phyloP scores from a whole-genome alignment of 2,797 vertebrate species.

The Alectoris magna region DNA sequence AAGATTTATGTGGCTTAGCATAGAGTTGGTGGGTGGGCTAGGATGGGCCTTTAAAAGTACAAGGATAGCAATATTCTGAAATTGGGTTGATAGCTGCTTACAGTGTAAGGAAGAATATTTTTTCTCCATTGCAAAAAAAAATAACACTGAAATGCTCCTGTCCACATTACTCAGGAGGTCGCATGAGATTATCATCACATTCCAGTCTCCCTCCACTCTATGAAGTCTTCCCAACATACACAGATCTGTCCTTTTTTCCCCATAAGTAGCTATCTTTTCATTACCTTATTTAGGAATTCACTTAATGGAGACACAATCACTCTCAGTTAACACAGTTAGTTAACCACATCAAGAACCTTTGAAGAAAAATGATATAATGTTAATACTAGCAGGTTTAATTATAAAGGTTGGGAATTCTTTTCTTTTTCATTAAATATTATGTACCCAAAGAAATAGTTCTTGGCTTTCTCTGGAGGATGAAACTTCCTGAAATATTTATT shows the following conservation, averaged over 20 bases:
- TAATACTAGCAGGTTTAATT: background rate
- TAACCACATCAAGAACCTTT: background rate
- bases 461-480: background rate
- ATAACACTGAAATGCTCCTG: constrained; percentile 39
- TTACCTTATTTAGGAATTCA: background rate
- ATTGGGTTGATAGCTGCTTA: background rate
- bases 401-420: background rate
- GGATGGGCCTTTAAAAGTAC: background rate
- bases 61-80: constrained; percentile 28
- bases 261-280: background rate
- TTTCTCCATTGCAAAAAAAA: background rate
- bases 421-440: background rate
- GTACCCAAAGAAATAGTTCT: background rate
- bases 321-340: background rate
- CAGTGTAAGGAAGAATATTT: background rate
- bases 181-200: constrained; percentile 33
- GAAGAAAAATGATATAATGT: background rate
- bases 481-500: constrained; percentile 9
- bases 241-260: background rate
- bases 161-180: constrained; percentile 46
- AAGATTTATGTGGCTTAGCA: background rate
- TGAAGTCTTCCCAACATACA: background rate
- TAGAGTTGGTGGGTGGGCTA: background rate
- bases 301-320: background rate
- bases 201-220: background rate